Percentiles rank a stretch among this genome's conserved stretches.
phyloP scores from a whole-genome alignment of 2,113 vertebrate species.

The Scortum barcoo region DNA sequence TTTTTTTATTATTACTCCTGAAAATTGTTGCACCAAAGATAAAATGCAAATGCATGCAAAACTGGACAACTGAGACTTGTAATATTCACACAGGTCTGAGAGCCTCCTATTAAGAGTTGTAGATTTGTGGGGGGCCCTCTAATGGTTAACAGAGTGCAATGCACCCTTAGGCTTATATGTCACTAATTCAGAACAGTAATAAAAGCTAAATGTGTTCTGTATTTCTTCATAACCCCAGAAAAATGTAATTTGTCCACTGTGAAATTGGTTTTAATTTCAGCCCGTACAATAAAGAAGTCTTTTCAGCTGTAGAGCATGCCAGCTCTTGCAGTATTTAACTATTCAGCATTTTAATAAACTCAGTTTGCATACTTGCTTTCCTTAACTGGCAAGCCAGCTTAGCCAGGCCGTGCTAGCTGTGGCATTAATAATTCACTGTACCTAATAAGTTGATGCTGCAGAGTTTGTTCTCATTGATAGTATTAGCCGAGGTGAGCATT shows the following conservation, averaged over 20 bases:
- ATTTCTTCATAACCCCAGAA: neutral
- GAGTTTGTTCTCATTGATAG: slow-evolving; percentile 79
- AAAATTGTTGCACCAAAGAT: neutral
- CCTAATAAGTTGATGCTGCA: slow-evolving; percentile 79
- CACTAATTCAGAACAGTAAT: slow-evolving; percentile 8
- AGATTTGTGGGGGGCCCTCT: slow-evolving; percentile 56
- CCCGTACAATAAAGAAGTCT: neutral
- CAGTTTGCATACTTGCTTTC: slow-evolving; percentile 36
- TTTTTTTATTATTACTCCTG: neutral
- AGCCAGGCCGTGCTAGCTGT: slow-evolving; percentile 62
- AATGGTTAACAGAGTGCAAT: slow-evolving; percentile 37
- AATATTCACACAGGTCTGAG: neutral
- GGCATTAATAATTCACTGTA: slow-evolving; percentile 82
- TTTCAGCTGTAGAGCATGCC: neutral
- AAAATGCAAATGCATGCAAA: neutral
- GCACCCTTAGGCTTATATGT: neutral
- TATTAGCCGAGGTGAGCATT: slow-evolving; percentile 81
- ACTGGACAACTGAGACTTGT: neutral
- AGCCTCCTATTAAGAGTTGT: neutral
- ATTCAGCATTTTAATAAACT: slow-evolving; percentile 30
- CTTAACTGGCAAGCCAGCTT: slow-evolving; percentile 39
- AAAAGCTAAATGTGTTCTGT: neutral
- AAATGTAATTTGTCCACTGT: neutral
- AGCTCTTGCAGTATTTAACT: slow-evolving; percentile 16
- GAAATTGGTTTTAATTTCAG: neutral